Evolutionary conservation across 2,113 vertebrate species (phyloP).

Genomic region (Galemys pyrenaicus): DNA sequence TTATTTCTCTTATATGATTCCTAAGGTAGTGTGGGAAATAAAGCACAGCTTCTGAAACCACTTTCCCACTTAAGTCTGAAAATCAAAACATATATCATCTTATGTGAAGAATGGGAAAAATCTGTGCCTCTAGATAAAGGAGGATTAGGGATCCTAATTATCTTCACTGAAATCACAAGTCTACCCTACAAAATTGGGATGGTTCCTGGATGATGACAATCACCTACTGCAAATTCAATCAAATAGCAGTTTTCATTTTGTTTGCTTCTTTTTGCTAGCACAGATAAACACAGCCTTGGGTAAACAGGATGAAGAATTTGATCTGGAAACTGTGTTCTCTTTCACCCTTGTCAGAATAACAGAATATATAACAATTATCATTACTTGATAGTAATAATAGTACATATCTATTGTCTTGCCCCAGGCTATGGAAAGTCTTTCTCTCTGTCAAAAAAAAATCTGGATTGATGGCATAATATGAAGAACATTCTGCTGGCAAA

Average conservation of each 20-base stretch:
- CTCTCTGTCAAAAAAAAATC: conserved; percentile 22
- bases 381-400: not conserved
- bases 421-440: not conserved
- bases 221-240: not conserved
- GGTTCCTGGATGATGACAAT: not conserved
- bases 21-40: not conserved
- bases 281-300: not conserved
- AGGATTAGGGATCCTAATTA: not conserved
- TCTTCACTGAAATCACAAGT: not conserved
- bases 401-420: not conserved
- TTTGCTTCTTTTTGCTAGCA: not conserved
- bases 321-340: not conserved
- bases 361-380: not conserved
- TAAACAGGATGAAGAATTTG: not conserved
- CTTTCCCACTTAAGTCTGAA: not conserved
- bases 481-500: not conserved
- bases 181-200: not conserved
- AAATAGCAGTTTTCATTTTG: not conserved
- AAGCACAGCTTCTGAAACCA: not conserved
- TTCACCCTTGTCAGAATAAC: not conserved
- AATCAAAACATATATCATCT: not conserved
- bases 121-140: not conserved
- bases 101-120: not conserved
- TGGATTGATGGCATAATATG: not conserved
- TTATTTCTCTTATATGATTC: not conserved